These are phyloP conservation scores for Campoletis raptor DNA, from an alignment of 2,888 invertebrate genomes.

Conservation along the genomic window DNA sequence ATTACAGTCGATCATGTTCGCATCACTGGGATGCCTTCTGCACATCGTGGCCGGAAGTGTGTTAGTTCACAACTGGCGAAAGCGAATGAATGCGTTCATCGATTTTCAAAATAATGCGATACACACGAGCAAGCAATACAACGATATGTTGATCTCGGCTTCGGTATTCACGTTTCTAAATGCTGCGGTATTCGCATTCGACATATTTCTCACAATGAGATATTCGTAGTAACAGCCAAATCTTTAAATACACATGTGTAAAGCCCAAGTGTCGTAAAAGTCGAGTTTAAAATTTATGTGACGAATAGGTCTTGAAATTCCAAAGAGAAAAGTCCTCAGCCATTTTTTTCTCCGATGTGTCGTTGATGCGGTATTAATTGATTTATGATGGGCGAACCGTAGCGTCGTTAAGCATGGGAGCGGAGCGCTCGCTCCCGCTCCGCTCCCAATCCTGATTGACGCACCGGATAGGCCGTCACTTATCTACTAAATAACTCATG, in stretches of 20 bases:
- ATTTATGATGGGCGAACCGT: neutral
- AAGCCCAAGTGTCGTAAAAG: neutral
- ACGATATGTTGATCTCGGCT: conserved; percentile 89
- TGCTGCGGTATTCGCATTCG: conserved; percentile 87
- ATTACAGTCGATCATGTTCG: conserved; percentile 87
- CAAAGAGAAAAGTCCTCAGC: neutral
- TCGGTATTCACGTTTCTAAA: conserved; percentile 88
- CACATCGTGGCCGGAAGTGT: conserved; percentile 89
- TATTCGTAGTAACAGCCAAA: conserved; percentile 71
- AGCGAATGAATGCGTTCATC: conserved; percentile 78
- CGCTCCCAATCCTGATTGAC: neutral
- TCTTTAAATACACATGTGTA: neutral
- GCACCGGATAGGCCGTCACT: neutral
- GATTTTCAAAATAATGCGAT: conserved; percentile 85
- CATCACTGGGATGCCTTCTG: conserved; percentile 87
- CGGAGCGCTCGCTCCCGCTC: neutral
- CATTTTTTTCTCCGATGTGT: neutral
- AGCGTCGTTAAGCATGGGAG: neutral
- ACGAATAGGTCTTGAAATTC: neutral
- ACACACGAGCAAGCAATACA: conserved; percentile 88
- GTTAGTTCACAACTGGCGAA: conserved; percentile 86
- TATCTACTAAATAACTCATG: neutral
- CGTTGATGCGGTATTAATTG: neutral
- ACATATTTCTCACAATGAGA: conserved; percentile 88
- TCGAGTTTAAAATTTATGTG: neutral